Conservation (phyloP, 2,797 vertebrate genomes). For the Crenuchus spilurus region DNA sequence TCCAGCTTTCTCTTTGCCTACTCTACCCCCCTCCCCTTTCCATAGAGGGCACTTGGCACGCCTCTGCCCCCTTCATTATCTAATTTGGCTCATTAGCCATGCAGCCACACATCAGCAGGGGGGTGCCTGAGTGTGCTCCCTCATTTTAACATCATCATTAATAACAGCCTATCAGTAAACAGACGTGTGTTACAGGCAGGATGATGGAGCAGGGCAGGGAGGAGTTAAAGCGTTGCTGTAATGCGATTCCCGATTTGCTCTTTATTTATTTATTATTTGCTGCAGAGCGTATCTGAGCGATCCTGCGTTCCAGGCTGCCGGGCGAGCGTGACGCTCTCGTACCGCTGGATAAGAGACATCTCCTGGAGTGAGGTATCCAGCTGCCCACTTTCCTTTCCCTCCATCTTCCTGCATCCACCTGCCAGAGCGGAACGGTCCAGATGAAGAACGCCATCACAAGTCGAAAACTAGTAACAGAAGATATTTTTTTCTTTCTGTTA, state of each 20-base stretch:
- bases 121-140: constrained; percentile 42
- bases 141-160: constrained; percentile 53
- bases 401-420: background rate
- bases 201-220: constrained; percentile 10
- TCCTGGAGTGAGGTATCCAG: constrained; percentile 15
- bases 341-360: constrained; percentile 8
- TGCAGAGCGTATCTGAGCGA: constrained; percentile 21
- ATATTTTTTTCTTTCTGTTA: too few relatives aligned
- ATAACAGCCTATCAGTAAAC: constrained; percentile 48
- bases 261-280: constrained; percentile 52
- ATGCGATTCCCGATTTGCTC: constrained; percentile 46
- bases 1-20: constrained; percentile 11
- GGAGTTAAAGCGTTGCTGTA: constrained; percentile 43
- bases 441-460: too few relatives aligned
- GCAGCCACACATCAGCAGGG: constrained; percentile 53
- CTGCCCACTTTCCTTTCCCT: constrained; percentile 17
- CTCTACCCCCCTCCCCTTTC: constrained; percentile 24
- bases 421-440: background rate
- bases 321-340: constrained; percentile 29
- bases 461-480: too few relatives aligned
- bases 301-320: constrained; percentile 32
- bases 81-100: constrained; percentile 61
- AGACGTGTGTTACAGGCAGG: constrained; percentile 29
- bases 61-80: constrained; percentile 52
- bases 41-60: constrained; percentile 43